Percentiles rank a stretch among this genome's conserved stretches.
Evolutionary conservation across 2,113 vertebrate genomes (phyloP).

Genomic region (Bothrops jararaca): DNA sequence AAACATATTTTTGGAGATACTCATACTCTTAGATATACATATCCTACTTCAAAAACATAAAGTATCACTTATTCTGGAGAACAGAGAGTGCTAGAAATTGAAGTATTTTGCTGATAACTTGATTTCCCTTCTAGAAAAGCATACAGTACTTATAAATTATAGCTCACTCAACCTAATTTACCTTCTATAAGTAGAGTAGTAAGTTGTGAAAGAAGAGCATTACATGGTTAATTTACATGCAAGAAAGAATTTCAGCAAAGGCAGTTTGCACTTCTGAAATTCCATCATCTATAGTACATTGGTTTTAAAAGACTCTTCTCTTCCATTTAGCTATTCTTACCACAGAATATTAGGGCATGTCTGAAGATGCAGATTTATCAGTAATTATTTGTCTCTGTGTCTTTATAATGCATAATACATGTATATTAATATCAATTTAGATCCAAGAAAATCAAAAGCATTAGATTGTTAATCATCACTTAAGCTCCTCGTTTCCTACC

Average conservation of each 20-base stretch:
- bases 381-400: background rate
- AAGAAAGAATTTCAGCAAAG: background rate
- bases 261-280: background rate
- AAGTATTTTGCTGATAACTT: constrained; percentile 38
- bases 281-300: background rate
- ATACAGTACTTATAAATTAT: background rate
- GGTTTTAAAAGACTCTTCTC: background rate
- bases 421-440: background rate
- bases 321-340: background rate
- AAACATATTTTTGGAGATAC: constrained; percentile 43
- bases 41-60: constrained; percentile 14
- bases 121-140: background rate
- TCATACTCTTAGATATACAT: constrained; percentile 22
- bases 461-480: background rate
- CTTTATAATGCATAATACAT: background rate
- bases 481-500: background rate
- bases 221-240: background rate
- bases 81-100: constrained; percentile 44
- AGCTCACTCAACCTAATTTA: background rate
- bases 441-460: background rate
- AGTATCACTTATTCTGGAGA: constrained; percentile 9
- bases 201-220: background rate
- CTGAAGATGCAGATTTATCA: background rate
- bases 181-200: background rate
- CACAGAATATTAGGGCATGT: background rate